phyloP scores from a whole-genome alignment of 1,140 invertebrate species.

The Bombus superbus region DNA sequence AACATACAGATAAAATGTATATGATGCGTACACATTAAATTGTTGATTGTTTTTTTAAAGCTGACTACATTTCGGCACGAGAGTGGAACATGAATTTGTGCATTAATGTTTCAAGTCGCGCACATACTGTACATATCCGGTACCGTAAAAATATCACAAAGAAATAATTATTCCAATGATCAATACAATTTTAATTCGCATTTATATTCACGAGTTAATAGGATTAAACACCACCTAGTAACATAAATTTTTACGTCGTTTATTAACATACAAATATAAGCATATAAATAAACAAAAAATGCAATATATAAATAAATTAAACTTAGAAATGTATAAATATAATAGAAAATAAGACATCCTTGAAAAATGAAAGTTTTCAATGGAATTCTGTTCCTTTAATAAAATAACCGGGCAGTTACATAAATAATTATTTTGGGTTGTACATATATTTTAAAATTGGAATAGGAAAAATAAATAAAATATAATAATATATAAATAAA shows the following conservation, averaged over 20 bases:
- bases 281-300: slow-evolving; percentile 31
- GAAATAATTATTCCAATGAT: neutral
- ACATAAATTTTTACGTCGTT: slow-evolving; percentile 10
- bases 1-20: slow-evolving; percentile 9
- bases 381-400: neutral
- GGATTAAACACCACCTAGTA: slow-evolving; percentile 2
- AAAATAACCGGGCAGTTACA: neutral
- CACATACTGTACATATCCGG: slow-evolving; percentile 1
- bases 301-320: slow-evolving; percentile 1
- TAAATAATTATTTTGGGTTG: slow-evolving; percentile 1
- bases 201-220: neutral
- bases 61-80: neutral
- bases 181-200: neutral
- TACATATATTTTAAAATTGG: slow-evolving; percentile 5
- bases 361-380: neutral
- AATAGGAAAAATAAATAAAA: slow-evolving; percentile 13
- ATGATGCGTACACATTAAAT: neutral
- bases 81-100: neutral
- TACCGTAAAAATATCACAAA: neutral
- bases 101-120: slow-evolving; percentile 12
- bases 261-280: slow-evolving; percentile 12
- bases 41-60: neutral
- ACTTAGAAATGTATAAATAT: slow-evolving; percentile 6
- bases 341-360: neutral
- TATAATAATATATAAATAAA: slow-evolving; percentile 7